Conservation (phyloP, 1,140 invertebrate genomes). For the Temnothorax curvispinosus region DNA sequence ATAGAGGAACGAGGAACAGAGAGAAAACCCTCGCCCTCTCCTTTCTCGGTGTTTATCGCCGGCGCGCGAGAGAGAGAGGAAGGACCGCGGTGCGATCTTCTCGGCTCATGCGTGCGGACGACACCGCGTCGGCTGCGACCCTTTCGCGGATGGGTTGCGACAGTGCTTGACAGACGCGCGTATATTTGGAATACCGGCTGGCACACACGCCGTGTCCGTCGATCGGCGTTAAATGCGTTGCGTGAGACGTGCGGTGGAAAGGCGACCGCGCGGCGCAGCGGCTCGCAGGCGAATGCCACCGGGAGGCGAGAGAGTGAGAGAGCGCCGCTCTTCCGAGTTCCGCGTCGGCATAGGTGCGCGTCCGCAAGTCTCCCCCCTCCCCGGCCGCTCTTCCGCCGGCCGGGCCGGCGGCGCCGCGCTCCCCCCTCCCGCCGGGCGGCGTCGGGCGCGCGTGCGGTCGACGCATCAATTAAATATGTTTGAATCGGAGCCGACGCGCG, state of each 20-base stretch:
- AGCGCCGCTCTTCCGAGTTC: slow-evolving; percentile 70
- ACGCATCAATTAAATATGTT: slow-evolving; percentile 63
- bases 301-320: not conserved
- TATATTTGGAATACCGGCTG: not conserved
- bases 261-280: slow-evolving; percentile 56
- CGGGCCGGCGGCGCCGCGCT: not conserved
- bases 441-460: slow-evolving; percentile 63
- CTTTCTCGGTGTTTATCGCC: not conserved
- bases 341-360: slow-evolving; percentile 69
- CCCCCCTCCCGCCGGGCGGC: not conserved
- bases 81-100: no score
- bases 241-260: not conserved
- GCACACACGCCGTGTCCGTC: not conserved
- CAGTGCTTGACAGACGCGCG: not conserved
- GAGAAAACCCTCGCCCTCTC: not conserved
- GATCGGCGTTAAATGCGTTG: not conserved
- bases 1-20: not conserved
- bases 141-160: not conserved
- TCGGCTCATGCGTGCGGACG: not conserved
- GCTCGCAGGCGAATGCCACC: slow-evolving; percentile 71
- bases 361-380: not conserved
- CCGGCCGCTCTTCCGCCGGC: slow-evolving; percentile 12
- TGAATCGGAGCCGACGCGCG: slow-evolving; percentile 48
- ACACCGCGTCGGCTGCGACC: not conserved
- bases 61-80: no score